Evolutionary conservation across 2,797 vertebrate genomes (phyloP), one percentile per base, ranked within the genome.

Genomic region (Tympanoctomys barrerae): DNA sequence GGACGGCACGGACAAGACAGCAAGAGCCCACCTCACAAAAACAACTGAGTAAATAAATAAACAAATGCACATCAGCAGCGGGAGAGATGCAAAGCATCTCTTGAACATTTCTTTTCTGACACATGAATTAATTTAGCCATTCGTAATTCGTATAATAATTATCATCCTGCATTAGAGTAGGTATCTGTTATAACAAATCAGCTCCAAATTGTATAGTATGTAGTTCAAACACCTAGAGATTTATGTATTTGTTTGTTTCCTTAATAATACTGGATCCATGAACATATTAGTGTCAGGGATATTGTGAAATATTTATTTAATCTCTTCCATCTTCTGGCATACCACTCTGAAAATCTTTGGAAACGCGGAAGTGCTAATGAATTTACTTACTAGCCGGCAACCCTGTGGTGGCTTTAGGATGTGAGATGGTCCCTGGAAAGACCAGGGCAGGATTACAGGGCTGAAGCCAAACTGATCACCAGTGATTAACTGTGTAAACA

Each of bases 71-170:
- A 52, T 57, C 64, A 86, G 70, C 59, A 33, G 52, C 70, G 62
- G 19, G 39, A 90, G 10, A 1, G 39, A 24, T 80, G n/a, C 4
- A 62, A 52, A 82, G 52, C n/a, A 33, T 57, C 36, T 13, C 61
- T 93, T 39, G 70, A 52, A 39, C 16, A 33, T 70, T 28, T 62
- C 31, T 89, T 11, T 59, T 81, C 64, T 80, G 21, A 80, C 28
- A 39, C 36, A 87, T 92, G 4, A 75, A 80, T 86, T 94, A 52
- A 64, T 59, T 89, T 93, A 28, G 59, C 31, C 39, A 22, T 68
- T 21, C 36, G 5, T 49, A 87, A 87, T 26, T 62, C 54, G 57
- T 52, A 49, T 91, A 90, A 57, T 12, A 39, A 26, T 87, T 87
- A 7, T 68, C 66, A 54, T 61, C 52, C 84, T 70, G 16, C 18